Percentiles rank a stretch among this genome's conserved stretches.
phyloP scores from a whole-genome alignment of 2,113 vertebrate genomes.

The Rhinoderma darwinii region DNA sequence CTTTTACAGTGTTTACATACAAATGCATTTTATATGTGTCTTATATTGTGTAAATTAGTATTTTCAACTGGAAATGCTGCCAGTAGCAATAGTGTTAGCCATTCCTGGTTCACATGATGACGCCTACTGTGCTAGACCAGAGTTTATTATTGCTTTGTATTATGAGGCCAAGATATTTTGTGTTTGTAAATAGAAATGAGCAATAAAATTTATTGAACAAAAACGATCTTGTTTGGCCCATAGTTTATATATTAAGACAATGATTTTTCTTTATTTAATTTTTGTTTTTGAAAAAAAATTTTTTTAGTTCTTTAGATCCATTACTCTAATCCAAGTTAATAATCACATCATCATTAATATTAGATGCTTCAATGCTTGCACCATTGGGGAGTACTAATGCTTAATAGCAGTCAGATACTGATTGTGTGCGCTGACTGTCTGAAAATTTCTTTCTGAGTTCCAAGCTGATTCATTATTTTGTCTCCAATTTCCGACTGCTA shows the following conservation, averaged over 20 bases:
- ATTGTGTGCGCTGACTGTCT: constrained; percentile 78
- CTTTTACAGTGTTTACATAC: constrained; percentile 95
- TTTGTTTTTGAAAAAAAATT: constrained; percentile 73
- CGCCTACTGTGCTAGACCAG: constrained; percentile 82
- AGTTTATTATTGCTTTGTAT: constrained; percentile 88
- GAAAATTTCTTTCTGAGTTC: constrained; percentile 70
- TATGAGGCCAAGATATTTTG: constrained; percentile 85
- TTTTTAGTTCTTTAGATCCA: constrained; percentile 85
- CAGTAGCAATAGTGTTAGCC: constrained; percentile 72
- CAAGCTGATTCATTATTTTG: constrained; percentile 74
- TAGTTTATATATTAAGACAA: constrained; percentile 89
- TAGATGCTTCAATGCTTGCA: constrained; percentile 90
- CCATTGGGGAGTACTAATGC: constrained; percentile 88
- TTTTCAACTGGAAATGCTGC: constrained; percentile 78
- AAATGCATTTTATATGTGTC: constrained; percentile 92
- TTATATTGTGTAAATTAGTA: constrained; percentile 87
- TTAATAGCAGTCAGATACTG: constrained; percentile 87
- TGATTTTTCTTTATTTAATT: not conserved
- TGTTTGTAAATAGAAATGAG: constrained; percentile 95
- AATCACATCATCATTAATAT: constrained; percentile 91
- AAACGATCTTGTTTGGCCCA: constrained; percentile 85
- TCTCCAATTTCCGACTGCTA: constrained; percentile 83
- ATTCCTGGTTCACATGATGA: constrained; percentile 76
- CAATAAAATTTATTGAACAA: constrained; percentile 94
- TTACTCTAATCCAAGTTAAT: constrained; percentile 92